Percentiles rank a stretch among this genome's conserved stretches.
Evolutionary conservation across 2,113 vertebrate genomes (phyloP).

Genomic region (Trachemys scripta): DNA sequence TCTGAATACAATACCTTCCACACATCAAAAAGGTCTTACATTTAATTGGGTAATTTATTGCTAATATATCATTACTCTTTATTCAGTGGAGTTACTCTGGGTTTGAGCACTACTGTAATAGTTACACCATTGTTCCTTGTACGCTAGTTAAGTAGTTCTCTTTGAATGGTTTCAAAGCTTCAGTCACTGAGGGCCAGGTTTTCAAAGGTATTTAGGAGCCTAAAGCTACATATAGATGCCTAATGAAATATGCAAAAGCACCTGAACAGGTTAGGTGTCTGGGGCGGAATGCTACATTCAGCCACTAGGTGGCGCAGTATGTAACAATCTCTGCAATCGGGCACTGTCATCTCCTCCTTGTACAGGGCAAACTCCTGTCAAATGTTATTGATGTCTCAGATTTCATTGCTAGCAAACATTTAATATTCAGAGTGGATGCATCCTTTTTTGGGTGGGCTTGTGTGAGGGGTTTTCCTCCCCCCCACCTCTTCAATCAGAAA

Average conservation of each 20-base stretch:
- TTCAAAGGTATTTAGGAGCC: not conserved
- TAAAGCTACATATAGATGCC: not conserved
- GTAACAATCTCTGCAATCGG: no score
- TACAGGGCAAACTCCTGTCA: not conserved
- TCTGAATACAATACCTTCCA: no score
- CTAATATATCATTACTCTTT: not conserved
- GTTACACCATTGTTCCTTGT: not conserved
- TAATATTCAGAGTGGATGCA: not conserved
- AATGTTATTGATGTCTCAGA: not conserved
- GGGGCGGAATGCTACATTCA: not conserved
- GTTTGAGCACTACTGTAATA: not conserved
- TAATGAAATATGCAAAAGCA: not conserved
- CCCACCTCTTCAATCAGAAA: not conserved
- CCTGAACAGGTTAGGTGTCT: no score
- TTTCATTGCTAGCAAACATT: not conserved
- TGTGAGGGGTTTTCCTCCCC: not conserved
- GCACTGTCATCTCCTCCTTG: no score
- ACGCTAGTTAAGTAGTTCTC: not conserved
- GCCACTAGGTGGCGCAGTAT: not conserved
- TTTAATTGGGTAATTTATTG: not conserved
- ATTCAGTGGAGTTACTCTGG: not conserved
- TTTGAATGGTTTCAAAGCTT: no score
- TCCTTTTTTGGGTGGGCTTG: not conserved
- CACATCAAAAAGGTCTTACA: not conserved
- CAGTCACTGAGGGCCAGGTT: not conserved